Percentiles rank a stretch among this genome's conserved stretches.
These are phyloP conservation scores for Phaenicophaeus curvirostris DNA, from an alignment of 2,797 vertebrate genomes.

Conservation along the genomic window DNA sequence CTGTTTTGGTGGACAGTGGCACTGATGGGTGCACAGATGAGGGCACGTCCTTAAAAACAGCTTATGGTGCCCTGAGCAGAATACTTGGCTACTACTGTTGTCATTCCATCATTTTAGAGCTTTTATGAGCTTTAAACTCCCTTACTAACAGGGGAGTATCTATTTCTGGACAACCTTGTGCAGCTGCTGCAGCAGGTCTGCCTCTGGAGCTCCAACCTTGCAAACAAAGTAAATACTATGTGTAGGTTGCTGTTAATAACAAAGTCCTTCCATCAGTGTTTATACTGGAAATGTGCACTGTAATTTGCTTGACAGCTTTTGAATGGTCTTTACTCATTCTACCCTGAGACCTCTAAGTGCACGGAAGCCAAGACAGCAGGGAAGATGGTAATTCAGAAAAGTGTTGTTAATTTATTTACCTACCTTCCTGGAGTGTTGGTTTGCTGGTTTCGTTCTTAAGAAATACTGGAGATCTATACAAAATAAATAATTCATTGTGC, in stretches of 20 bases:
- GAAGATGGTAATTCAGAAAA: not conserved
- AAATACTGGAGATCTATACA: not conserved
- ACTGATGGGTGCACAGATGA: not conserved
- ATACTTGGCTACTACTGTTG: not conserved
- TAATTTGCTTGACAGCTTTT: not conserved
- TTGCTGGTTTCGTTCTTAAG: not conserved
- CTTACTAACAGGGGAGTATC: not conserved
- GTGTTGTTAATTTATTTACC: not conserved
- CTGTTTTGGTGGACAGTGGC: not conserved
- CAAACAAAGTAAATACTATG: not conserved
- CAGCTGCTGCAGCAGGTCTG: not conserved
- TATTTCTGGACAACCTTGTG: not conserved
- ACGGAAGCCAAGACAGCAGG: not conserved
- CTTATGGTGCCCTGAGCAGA: not conserved
- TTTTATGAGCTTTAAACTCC: not conserved
- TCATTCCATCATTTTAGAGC: not conserved
- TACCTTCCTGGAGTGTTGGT: not conserved
- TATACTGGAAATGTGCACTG: not conserved
- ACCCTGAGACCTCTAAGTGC: not conserved
- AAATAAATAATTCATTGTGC: conserved; percentile 61
- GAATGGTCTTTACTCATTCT: not conserved
- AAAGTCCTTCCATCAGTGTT: not conserved
- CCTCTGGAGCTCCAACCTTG: not conserved
- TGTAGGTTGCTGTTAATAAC: not conserved
- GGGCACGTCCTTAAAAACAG: not conserved